Conservation (phyloP, 2,888 invertebrate species). For the Mayetiola destructor region DNA sequence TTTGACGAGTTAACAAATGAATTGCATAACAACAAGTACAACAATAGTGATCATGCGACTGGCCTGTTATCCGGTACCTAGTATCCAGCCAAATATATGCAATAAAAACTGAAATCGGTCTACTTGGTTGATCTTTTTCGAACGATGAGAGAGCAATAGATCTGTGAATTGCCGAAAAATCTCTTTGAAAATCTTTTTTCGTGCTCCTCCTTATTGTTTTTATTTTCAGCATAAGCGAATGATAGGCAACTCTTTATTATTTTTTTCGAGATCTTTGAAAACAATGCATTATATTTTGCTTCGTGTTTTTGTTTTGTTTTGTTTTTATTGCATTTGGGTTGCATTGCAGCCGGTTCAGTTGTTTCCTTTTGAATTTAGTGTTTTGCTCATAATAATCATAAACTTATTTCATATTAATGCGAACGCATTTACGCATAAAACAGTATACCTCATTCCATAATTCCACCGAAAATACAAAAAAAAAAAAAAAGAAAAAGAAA, state of each 20-base stretch:
- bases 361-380: not conserved
- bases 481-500: too few species aligned
- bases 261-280: too few species aligned
- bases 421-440: not conserved
- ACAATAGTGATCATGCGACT: not conserved
- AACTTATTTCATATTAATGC: not conserved
- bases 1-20: not conserved
- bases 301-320: too few species aligned
- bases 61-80: not conserved
- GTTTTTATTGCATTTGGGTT: not conserved
- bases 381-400: constrained; percentile 3
- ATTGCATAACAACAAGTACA: constrained; percentile 1
- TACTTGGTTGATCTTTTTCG: not conserved
- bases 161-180: not conserved
- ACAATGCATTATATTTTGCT: too few species aligned
- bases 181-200: not conserved
- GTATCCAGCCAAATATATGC: too few species aligned
- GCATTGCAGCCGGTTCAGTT: not conserved
- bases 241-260: too few species aligned
- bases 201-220: not conserved
- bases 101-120: not conserved
- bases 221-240: too few species aligned
- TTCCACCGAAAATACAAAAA: not conserved
- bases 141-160: not conserved
- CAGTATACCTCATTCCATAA: not conserved